Percentiles rank a stretch among this genome's conserved stretches.
Evolutionary conservation across 53 echinoderm and acorn worm genomes (phyloP).

Genomic region (Astropecten irregularis): DNA sequence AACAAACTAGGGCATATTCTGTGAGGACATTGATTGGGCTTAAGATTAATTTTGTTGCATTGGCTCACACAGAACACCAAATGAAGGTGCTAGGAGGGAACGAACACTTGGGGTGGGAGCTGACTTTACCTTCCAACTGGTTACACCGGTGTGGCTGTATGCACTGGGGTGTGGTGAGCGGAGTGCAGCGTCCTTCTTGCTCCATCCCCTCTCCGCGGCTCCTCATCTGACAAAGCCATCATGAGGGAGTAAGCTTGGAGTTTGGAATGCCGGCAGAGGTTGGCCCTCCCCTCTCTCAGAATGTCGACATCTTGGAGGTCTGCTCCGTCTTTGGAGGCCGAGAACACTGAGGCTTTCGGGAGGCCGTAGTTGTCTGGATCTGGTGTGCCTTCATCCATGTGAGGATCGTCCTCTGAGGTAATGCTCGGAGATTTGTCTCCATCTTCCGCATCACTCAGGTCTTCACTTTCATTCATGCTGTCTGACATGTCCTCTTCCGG

Average conservation of each 20-base stretch:
- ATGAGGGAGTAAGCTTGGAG: conserved; percentile 88
- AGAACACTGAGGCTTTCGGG: conserved; percentile 2
- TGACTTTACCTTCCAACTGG: too few species aligned
- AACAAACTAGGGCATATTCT: too few species aligned
- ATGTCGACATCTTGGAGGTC: conserved; percentile 46
- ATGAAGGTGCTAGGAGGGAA: too few species aligned
- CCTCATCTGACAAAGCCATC: conserved; percentile 78
- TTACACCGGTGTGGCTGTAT: conserved; percentile 52
- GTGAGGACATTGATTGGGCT: too few species aligned
- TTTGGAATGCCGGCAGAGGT: conserved; percentile 61
- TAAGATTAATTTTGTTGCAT: too few species aligned
- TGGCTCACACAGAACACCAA: too few species aligned
- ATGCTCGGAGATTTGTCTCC: conserved; percentile 2
- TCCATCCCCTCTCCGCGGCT: conserved; percentile 32
- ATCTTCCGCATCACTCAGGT: conserved; percentile 30
- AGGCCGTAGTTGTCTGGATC: conserved; percentile 29
- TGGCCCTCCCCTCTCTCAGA: conserved; percentile 37
- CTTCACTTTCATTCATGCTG: conserved; percentile 45
- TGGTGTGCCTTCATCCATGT: conserved; percentile 29
- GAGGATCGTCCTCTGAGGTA: conserved; percentile 30
- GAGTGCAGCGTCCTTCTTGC: conserved; percentile 13
- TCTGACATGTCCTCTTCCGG: conserved; percentile 46
- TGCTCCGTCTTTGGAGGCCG: not conserved
- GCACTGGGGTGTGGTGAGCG: conserved; percentile 34
- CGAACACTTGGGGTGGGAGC: too few species aligned